Evolutionary conservation across 1,140 invertebrate species (phyloP), one percentile per base, ranked within the genome.

Genomic region (Drosophila bipectinata): DNA sequence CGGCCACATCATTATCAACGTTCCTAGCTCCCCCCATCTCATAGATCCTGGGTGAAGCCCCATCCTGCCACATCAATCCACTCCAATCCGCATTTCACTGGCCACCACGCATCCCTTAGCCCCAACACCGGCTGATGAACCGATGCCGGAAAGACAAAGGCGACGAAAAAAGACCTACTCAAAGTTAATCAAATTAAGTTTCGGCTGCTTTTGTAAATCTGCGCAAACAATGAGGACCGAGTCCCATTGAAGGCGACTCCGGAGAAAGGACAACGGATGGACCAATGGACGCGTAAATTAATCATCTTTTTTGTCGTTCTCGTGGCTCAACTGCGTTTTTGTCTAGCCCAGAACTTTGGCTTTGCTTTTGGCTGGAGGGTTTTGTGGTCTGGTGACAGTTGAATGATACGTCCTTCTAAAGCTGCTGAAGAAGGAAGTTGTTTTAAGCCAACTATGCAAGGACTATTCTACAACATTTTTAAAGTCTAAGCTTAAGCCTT

Each of bases 121-220:
- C 5, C 49, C 49, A 49, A 3, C 48, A 69, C 39, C 66, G 68
- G 51, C 60, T 81, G 69, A 81, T 87, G 78, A 85, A 74, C 74
- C 77, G 58, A 73, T 78, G 62, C 69, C 63, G 68, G 64, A 75
- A 81, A 81, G 76, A 81, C 82, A 85, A 81, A 67, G 69, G 30
- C 60, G 67, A 48, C 47, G 44, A 48, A 75, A 44, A 66, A 56
- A 66, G 63, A 72, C 69, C 77, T 78, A 78, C 77, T 81, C 67
- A 74, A 80, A 81, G 77, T 87, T 87, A 85, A 85, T 85, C 82
- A 85, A 85, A 85, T 85, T 85, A 87, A 87, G 81, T 87, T 87
- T 87, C 66, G 69, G 64, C 54, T 60, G 69, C 47, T 76, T 71
- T 75, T 68, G 78, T 69, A 63, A 63, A 75, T 75, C 77, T 72